Percentiles rank a stretch among this genome's conserved stretches.
phyloP scores from a whole-genome alignment of 2,888 invertebrate genomes.

The Adela reaumurella region DNA sequence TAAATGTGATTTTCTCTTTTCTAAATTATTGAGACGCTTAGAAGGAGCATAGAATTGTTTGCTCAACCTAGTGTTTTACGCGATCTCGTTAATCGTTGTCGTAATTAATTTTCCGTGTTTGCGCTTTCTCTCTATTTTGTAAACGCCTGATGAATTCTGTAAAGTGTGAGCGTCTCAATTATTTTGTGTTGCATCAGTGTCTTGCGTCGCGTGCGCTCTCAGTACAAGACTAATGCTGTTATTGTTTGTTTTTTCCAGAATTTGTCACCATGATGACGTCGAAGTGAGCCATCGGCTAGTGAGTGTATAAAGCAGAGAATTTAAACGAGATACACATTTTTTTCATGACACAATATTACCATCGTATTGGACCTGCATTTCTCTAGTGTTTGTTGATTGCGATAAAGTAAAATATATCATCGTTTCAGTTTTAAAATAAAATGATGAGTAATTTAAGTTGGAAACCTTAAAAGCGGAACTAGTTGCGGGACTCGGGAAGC shows the following conservation, averaged over 20 bases:
- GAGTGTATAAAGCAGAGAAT: constrained; percentile 59
- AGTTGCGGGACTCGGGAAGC: constrained; percentile 16
- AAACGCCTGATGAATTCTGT: too few relatives aligned
- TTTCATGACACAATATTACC: constrained; percentile 60
- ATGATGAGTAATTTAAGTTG: constrained; percentile 22
- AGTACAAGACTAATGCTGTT: constrained; percentile 1
- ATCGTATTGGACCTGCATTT: constrained; percentile 60
- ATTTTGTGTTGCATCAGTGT: too few relatives aligned
- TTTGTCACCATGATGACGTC: constrained; percentile 99
- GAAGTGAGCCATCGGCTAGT: constrained; percentile 84
- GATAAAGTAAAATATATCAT: constrained; percentile 52
- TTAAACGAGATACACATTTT: constrained; percentile 58
- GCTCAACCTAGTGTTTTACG: too few relatives aligned
- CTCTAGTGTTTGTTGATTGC: constrained; percentile 50
- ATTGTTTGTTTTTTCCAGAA: constrained; percentile 64
- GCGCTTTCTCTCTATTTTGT: too few relatives aligned
- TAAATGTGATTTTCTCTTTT: too few relatives aligned
- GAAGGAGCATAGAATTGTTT: too few relatives aligned
- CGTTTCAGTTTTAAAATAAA: constrained; percentile 44
- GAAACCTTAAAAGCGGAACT: not conserved
- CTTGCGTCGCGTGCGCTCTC: not conserved
- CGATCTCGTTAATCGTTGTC: too few relatives aligned
- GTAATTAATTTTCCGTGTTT: too few relatives aligned
- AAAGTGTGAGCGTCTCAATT: too few relatives aligned
- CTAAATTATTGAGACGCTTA: too few relatives aligned